Percentiles rank a stretch among this genome's conserved stretches.
These are phyloP conservation scores for Alloplasta piceator DNA, from an alignment of 2,888 invertebrate genomes.

Conservation along the genomic window DNA sequence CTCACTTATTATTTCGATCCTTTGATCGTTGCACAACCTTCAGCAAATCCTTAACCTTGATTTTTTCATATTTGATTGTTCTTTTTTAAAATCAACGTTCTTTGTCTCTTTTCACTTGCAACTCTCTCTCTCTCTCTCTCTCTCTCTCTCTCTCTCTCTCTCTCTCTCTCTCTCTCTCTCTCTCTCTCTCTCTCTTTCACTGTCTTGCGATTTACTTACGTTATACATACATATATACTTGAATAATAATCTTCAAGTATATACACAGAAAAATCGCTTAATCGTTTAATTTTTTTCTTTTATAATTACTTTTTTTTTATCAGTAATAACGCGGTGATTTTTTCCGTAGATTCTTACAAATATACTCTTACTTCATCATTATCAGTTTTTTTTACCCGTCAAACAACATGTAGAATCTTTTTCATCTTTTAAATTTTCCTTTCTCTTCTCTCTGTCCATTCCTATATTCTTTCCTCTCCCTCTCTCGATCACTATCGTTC, in stretches of 20 bases:
- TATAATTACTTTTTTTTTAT: constrained; percentile 66
- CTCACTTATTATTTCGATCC: too few relatives aligned
- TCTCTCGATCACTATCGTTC: constrained; percentile 14
- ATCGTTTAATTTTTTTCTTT: constrained; percentile 62
- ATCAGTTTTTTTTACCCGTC: constrained; percentile 24
- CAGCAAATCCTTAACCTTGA: background rate
- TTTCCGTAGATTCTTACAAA: constrained; percentile 70
- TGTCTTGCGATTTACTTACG: constrained; percentile 37
- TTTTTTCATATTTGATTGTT: constrained; percentile 9
- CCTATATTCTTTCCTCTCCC: constrained; percentile 32
- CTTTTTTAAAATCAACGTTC: constrained; percentile 7
- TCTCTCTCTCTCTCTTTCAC: too few relatives aligned
- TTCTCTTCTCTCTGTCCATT: constrained; percentile 25
- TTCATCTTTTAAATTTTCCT: background rate
- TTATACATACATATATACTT: constrained; percentile 53
- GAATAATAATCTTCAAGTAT: constrained; percentile 63
- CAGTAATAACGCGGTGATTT: constrained; percentile 71
- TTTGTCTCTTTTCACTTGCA: background rate
- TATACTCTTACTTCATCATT: constrained; percentile 62
- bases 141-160: constrained; percentile 39
- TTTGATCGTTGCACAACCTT: too few relatives aligned
- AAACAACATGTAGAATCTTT: constrained; percentile 47
- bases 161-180: constrained; percentile 37
- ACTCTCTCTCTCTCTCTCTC: constrained; percentile 29
- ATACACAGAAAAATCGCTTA: constrained; percentile 71